phyloP scores from a whole-genome alignment of 2,888 invertebrate genomes.

The Pollenia labialis region DNA sequence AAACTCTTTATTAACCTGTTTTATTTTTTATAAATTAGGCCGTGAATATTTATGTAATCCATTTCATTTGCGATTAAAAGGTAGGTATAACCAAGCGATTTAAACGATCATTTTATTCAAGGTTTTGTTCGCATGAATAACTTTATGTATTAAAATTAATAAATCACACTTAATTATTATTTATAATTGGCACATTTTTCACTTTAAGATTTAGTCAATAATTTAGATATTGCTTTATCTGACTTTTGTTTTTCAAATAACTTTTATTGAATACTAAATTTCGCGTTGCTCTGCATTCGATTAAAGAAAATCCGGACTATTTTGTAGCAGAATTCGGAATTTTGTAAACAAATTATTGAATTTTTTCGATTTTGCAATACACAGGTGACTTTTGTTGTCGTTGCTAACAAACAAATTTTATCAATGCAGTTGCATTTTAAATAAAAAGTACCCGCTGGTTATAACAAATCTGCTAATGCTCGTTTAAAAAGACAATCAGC shows the following conservation, averaged over 20 bases:
- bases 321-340: background rate
- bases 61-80: background rate
- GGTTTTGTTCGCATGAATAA: background rate
- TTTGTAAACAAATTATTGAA: background rate
- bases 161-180: background rate
- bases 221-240: background rate
- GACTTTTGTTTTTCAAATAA: background rate
- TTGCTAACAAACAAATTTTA: background rate
- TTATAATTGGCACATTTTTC: background rate
- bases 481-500: constrained; percentile 8
- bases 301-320: background rate
- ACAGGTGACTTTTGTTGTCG: background rate
- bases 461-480: background rate
- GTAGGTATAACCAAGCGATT: background rate
- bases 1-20: too few species aligned
- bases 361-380: background rate
- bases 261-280: background rate
- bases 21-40: too few species aligned
- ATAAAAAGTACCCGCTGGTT: background rate
- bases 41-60: background rate
- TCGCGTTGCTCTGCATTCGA: background rate
- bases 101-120: background rate
- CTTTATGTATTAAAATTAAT: background rate
- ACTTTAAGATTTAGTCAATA: background rate
- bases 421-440: background rate